Percentiles rank a stretch among this genome's conserved stretches.
These are phyloP conservation scores for Eupristina koningsbergeri DNA, from an alignment of 1,140 invertebrate genomes.

Conservation along the genomic window DNA sequence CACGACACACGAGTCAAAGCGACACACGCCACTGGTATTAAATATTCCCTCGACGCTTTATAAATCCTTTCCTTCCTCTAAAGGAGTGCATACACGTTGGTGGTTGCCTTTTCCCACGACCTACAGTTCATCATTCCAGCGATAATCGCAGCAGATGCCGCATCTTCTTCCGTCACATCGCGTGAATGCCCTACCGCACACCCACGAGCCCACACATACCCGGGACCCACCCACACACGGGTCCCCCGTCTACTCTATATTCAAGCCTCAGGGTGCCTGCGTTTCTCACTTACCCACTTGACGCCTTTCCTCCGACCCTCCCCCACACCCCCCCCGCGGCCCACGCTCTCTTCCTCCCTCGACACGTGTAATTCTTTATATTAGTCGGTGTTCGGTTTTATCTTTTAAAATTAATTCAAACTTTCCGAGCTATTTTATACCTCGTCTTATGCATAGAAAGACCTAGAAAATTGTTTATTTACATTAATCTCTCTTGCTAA, in stretches of 20 bases:
- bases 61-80: not conserved
- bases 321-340: no score
- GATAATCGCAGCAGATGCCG: conserved; percentile 20
- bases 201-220: no score
- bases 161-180: conserved; percentile 42
- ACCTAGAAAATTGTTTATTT: not conserved
- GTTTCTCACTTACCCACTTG: not conserved
- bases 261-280: not conserved
- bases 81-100: not conserved
- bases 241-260: not conserved
- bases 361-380: not conserved
- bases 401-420: not conserved
- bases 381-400: not conserved
- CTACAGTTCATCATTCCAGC: conserved; percentile 9
- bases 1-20: not conserved
- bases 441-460: not conserved
- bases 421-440: not conserved
- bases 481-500: not conserved
- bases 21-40: conserved; percentile 1
- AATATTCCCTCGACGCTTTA: not conserved
- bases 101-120: not conserved
- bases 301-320: no score
- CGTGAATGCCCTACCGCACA: conserved; percentile 12
- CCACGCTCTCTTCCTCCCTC: not conserved
- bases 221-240: not conserved